Base-by-base conservation (phyloP, 2,113 vertebrate species). In the human region DNA sequence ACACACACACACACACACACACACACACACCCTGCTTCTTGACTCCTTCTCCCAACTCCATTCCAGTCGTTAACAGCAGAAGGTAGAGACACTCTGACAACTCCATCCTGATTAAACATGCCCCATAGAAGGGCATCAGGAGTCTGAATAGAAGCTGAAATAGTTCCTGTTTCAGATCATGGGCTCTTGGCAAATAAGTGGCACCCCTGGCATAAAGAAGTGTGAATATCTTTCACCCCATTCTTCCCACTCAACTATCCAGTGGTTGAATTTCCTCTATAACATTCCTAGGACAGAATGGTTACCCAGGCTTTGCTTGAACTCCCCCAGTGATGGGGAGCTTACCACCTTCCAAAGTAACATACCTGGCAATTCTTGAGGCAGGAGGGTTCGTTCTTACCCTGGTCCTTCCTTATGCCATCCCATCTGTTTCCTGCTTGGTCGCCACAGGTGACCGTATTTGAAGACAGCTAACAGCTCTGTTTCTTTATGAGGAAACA, bases 191-290 rank as follows among this genome's bases (percentile, higher is more conserved):
- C n/a, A 40, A 68, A 64, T 64, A 27, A 64, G 57, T 64, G 12
- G 61, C 61, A 64, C 61, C 61, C 61, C 13, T 70, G 78, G 38
- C 73, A 20, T 88, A 70, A 92, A 64, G 55, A 57, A 86, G 18
- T 48, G 12, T 25, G 17, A 68, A 30, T 64, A 38, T 55, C 59
- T 10, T 4, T 52, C n/a, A 55, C 72, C 11, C 52, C 38, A 7
- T 68, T 73, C 82, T 81, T 91, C 18, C 85, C 61, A 55, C 73
- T 93, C 68, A n/a, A 23, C 64, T 50, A 6, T 79, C 82, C 57
- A 55, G 43, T 32, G 50, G n/a, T 25, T 89, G 52, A 75, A n/a
- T 97, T 97, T 95, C 78, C 93, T 88, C 30, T 59, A 8, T n/a
- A 38, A 55, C 79, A 38, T 59, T 64, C 61, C 45, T 78, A 72